Base-by-base conservation (phyloP, 2,113 vertebrate genomes). In the Notothenia coriiceps region DNA sequence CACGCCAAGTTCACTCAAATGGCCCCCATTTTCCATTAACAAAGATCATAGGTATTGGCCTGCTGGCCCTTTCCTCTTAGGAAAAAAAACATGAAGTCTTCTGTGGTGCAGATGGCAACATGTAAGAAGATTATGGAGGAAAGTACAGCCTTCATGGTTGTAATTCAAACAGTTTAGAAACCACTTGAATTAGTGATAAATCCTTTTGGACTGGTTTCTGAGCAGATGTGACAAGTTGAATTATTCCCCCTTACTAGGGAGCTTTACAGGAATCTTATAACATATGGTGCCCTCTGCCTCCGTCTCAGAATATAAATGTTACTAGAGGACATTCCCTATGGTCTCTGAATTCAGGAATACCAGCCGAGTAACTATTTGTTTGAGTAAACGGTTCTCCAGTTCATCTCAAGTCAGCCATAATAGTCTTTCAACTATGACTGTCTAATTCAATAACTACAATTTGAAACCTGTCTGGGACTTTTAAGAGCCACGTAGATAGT, bases 171-270 rank as follows among this genome's bases (percentile, higher is more conserved):
- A 94, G 94, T 97, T 97, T 96, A 94, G 94, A 96, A 97, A 96
- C 95, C 96, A 96, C 95, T 96, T 96, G 96, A 95, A 96, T 95
- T 95, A 95, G 92, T 94, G 95, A 96, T 96, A 96, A 97, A 97
- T 96, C 95, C 96, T 96, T 87, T 94, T 96, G 94, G 96, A 96
- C 95, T 95, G 94, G 94, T 93, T 93, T 92, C 93, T 33, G 77
- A 97, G 95, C 96, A 96, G 95, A 97, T 97, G 96, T 97, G 98
- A 98, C 97, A 96, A 95, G 94, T 94, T 96, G 95, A 97, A 97
- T 97, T 96, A 97, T 98, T 96, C 94, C 94, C 94, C 93, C 94
- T 95, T 95, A 96, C 94, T 94, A 95, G 94, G 93, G 96, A 96
- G 95, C 96, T 97, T 96, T 96, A 94, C 94, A 95, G 94, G 95